Evolutionary conservation across 2,797 vertebrate species (phyloP), one percentile per base, ranked within the genome.

Genomic region (Microcaecilia unicolor): DNA sequence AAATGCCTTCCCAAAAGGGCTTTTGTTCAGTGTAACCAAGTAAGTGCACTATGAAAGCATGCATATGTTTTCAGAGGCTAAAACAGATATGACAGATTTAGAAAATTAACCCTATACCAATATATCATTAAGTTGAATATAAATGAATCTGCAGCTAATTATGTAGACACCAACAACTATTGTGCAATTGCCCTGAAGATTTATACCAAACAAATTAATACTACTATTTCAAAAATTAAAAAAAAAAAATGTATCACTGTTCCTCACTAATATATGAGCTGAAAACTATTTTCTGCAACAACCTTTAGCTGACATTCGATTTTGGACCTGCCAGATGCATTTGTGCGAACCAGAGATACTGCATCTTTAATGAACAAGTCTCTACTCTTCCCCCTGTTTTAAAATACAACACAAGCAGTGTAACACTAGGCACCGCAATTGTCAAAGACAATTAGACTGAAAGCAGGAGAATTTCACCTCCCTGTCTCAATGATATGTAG

Each of bases 311-410:
- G 79, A 82, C 79, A 82, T 83, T 80, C 67, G 74, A 78, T 82
- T 82, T 74, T 80, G 76, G 82, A 83, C 75, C 78, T 82, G 79
- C 76, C 81, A 83, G 76, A 80, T 82, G 73, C 67, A 65, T 83
- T 82, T 82, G 81, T 76, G 74, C 71, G 75, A 78, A 75, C 75
- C 74, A 67, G 67, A 67, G 61, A 80, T 81, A 55, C 75, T 83
- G 77, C 77, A 82, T 82, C 80, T 82, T 83, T 83, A 83, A 83
- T 83, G 80, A 82, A 81, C 62, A 81, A 80, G 75, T 76, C 74
- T 82, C 70, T 77, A 66, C 67, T 71, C 69, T 83, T 82, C 68
- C 72, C 62, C 64, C 65, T 78, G 67, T 80, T 80, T 85, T 82
- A 41, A 80, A 83, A 78, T 76, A 81, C 77, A 81, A 83, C 80